Evolutionary conservation across 2,888 invertebrate genomes (phyloP).

Genomic region (Diadegma fenestrale): DNA sequence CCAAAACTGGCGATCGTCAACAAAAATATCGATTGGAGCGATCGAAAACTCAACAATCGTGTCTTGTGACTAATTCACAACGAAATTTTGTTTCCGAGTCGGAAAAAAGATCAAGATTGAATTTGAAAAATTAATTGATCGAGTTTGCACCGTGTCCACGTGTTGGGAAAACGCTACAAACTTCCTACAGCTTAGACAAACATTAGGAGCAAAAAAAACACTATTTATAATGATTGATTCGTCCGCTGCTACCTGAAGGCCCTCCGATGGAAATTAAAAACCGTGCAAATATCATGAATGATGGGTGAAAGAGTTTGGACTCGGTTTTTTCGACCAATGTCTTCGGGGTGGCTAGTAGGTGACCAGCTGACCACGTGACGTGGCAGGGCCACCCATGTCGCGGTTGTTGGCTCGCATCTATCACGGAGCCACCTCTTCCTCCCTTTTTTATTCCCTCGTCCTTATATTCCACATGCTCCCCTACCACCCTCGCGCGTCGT

Average conservation of each 20-base stretch:
- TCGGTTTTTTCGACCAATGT: conserved; percentile 77
- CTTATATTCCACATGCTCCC: conserved; percentile 68
- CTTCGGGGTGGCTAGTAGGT: conserved; percentile 83
- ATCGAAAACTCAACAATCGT: conserved; percentile 4
- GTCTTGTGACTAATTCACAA: too few species aligned
- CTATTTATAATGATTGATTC: conserved; percentile 2
- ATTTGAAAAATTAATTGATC: not conserved
- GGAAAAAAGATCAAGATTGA: too few species aligned
- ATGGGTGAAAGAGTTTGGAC: conserved; percentile 21
- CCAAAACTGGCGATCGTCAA: conserved; percentile 33
- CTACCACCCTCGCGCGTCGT: conserved; percentile 78
- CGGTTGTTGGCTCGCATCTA: conserved; percentile 83
- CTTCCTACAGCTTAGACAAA: not conserved
- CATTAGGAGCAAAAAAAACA: not conserved
- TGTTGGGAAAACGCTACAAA: not conserved
- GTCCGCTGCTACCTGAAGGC: not conserved
- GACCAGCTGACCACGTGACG: conserved; percentile 78
- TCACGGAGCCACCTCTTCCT: conserved; percentile 82
- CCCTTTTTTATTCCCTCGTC: conserved; percentile 64
- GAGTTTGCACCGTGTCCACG: not conserved
- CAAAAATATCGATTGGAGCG: conserved; percentile 9
- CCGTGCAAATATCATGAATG: conserved; percentile 18
- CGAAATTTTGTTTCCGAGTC: too few species aligned
- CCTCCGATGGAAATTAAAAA: not conserved
- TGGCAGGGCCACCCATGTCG: conserved; percentile 84